These are phyloP conservation scores for Panopea generosa DNA, from an alignment of 2,888 invertebrate genomes.

Conservation along the genomic window DNA sequence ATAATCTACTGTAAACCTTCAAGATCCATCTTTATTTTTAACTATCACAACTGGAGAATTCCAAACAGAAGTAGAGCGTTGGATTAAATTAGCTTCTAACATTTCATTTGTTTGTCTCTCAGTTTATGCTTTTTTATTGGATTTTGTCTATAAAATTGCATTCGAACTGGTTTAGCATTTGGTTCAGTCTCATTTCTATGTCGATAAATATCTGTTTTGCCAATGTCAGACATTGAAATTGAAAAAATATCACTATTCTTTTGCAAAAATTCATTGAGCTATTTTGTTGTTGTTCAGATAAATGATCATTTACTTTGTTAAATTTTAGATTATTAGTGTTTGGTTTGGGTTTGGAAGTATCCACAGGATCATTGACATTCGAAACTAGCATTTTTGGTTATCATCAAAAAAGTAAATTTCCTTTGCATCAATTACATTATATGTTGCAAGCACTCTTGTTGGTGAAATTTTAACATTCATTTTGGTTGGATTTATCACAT, in stretches of 20 bases:
- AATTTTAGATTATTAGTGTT: background rate
- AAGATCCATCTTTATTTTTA: slow-evolving; percentile 47
- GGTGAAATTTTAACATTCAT: background rate
- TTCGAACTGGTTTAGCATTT: slow-evolving; percentile 39
- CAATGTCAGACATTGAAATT: slow-evolving; percentile 27
- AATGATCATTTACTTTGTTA: background rate
- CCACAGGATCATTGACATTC: background rate
- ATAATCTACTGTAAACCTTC: slow-evolving; percentile 60
- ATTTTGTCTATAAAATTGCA: slow-evolving; percentile 36
- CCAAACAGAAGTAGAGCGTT: slow-evolving; percentile 51
- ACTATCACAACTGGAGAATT: slow-evolving; percentile 53
- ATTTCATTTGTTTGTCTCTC: slow-evolving; percentile 44
- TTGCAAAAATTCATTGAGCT: slow-evolving; percentile 16
- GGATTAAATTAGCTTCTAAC: slow-evolving; percentile 40
- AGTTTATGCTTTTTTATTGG: slow-evolving; percentile 38
- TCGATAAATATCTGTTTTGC: slow-evolving; percentile 40
- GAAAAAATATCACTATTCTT: slow-evolving; percentile 39
- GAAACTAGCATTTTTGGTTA: background rate
- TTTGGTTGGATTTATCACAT: background rate
- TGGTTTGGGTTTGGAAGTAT: background rate
- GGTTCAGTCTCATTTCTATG: slow-evolving; percentile 50
- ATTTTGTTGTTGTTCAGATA: background rate
- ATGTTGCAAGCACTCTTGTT: background rate
- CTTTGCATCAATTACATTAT: background rate
- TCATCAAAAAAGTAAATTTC: background rate